Evolutionary conservation across 30 jellyfish, hydroid and myxozoan genomes (phyloP), one percentile per base, ranked within the genome.

Genomic region (Aurelia sp.): DNA sequence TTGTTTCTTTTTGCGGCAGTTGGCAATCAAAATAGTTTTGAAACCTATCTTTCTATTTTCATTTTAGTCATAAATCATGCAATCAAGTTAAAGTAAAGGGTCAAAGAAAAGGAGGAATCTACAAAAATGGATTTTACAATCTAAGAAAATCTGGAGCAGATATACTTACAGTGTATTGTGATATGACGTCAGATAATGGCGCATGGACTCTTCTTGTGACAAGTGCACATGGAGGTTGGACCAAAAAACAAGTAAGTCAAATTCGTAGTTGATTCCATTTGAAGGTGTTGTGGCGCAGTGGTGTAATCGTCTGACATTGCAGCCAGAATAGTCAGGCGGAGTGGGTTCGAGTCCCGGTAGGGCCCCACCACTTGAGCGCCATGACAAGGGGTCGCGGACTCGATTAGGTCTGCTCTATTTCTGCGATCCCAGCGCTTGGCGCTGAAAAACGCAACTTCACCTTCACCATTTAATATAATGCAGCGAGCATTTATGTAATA

Each of bases 161-260:
- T 15, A 52, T 40, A 4, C 70, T 75, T 16, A 92, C 97, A 1
- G 97, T 90, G 3, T 95, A 95, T 61, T 95, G 99, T 71, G 99
- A 95, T 76, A 95, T 95, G 99, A 69, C 94, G 24, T 83, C 93
- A 24, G 81, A 74, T 31, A 68, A 27, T 8, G 88, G 89, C 7
- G 99, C 90, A 4, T 95, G 99, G 99, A 95, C 99, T 3, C 88
- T 95, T 59, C 76, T 95, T 5, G 98, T 95, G 24, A 80, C 99
- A 15, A 73, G 97, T 75, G 91, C 74, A 3, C 74, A 76, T 47
- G 92, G 92, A 53, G 89, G 91, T 13, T 95, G 99, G 99, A 86
- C 97, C 20, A 57, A 67, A 31, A 86, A 80, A 1, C 97, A 90
- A 96, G 99, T 95, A 53, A 75, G 84, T 0, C 30, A 10, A 5